Base-by-base conservation (phyloP, 1,140 invertebrate species). In the Octopus bimaculoides region DNA sequence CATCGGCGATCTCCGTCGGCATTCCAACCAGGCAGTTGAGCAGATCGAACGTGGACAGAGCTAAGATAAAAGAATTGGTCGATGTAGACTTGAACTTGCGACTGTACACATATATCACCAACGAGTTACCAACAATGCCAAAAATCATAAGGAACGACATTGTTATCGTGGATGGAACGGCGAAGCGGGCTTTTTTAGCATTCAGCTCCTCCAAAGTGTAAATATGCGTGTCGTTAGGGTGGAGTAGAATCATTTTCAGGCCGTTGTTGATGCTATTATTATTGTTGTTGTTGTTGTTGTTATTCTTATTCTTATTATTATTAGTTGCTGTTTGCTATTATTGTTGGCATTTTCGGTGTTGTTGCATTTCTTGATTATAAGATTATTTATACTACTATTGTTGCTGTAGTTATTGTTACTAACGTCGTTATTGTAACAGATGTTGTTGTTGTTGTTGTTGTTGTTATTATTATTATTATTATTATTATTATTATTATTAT, bases 91-190 rank as follows among this genome's bases (percentile, higher is more conserved):
- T 78, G 61, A 81, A 75, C 54, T 78, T 78, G 20, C 54, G 56
- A 9, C 61, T 53, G 79, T 85, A 85, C n/a, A 81, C 83, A 75
- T 82, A 84, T 12, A 78, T 73, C 2, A 83, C 83, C 69, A 83
- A 69, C 6, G 73, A 52, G 74, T 84, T 85, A 4, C 84, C 84
- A 0, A 82, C 26, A 5, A 80, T 26, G 0, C 81, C 82, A 6
- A 81, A n/a, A 1, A 79, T 4, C 84, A 85, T 85, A 54, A 85
- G 55, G 4, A 82, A 20, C 0, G 75, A 77, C 56, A 85, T 26
- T n/a, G 77, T 82, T 12, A 83, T 76, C 14, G 82, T 85, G 6
- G 82, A 79, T 0, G 84, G 81, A 17, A 77, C 54, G 20, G 82
- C 79, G 4, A 79, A n/a, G 7, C 55, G 14, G 4, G 79, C 84